Conservation (phyloP, 2,113 vertebrate species). For the Tragelaphus buxtoni region DNA sequence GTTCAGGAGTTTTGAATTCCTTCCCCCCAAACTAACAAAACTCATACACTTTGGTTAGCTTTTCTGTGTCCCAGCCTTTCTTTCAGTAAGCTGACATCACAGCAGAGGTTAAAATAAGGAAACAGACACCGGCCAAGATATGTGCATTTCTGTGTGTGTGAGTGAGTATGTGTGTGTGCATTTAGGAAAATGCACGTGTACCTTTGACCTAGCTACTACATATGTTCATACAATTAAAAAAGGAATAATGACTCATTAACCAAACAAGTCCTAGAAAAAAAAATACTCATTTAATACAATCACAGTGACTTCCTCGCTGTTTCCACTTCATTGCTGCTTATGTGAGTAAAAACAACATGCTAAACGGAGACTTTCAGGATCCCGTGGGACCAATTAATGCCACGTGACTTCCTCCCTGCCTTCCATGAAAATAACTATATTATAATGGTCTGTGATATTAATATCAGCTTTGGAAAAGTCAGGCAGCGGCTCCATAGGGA, state of each 20-base stretch:
- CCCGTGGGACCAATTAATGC: constrained; percentile 93
- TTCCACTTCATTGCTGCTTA: constrained; percentile 96
- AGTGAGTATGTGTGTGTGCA: not conserved
- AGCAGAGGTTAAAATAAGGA: constrained; percentile 9
- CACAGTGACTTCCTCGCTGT: constrained; percentile 92
- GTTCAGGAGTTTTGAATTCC: not conserved
- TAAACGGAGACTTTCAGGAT: constrained; percentile 90
- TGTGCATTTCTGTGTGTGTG: constrained; percentile 51
- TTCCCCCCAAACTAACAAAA: not conserved
- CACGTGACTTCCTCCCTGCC: constrained; percentile 97
- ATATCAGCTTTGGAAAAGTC: constrained; percentile 98
- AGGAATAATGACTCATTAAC: constrained; percentile 87
- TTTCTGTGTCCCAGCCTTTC: not conserved
- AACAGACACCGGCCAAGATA: constrained; percentile 15
- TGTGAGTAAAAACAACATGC: constrained; percentile 93
- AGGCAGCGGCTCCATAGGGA: constrained; percentile 87
- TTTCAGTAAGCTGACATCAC: not conserved
- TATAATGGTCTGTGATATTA: constrained; percentile 99
- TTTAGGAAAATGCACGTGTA: constrained; percentile 71
- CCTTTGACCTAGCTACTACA: constrained; percentile 69
- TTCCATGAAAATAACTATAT: constrained; percentile 99
- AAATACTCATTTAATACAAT: constrained; percentile 83
- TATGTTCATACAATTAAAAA: constrained; percentile 83
- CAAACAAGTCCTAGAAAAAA: constrained; percentile 86
- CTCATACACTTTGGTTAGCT: not conserved